These are phyloP conservation scores for Grammomys surdaster DNA, from an alignment of 2,113 vertebrate genomes.

Conservation along the genomic window DNA sequence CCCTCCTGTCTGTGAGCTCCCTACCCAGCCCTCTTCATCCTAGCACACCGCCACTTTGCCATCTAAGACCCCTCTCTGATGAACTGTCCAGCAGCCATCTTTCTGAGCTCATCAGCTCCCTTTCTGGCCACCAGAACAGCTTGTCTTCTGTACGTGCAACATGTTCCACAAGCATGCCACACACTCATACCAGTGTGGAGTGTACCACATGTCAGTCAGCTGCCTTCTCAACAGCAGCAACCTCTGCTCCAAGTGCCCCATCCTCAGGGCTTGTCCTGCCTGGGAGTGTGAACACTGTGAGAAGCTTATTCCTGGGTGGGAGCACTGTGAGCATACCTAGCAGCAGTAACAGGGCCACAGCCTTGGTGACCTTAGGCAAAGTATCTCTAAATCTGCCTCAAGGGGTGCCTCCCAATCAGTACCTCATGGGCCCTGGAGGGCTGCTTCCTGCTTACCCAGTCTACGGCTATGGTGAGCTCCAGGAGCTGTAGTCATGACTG, in stretches of 20 bases:
- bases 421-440: slow-evolving; percentile 98
- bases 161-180: slow-evolving; percentile 89
- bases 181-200: slow-evolving; percentile 88
- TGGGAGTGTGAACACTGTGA: slow-evolving; percentile 87
- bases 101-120: slow-evolving; percentile 92
- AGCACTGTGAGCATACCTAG: slow-evolving; percentile 89
- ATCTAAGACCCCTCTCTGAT: slow-evolving; percentile 87
- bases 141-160: slow-evolving; percentile 91
- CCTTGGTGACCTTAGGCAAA: slow-evolving; percentile 96
- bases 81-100: slow-evolving; percentile 91
- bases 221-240: slow-evolving; percentile 87
- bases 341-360: slow-evolving; percentile 88
- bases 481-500: slow-evolving; percentile 97
- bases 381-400: slow-evolving; percentile 96
- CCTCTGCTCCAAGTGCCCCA: slow-evolving; percentile 85
- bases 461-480: slow-evolving; percentile 98
- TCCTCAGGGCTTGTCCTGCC: slow-evolving; percentile 88
- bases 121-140: slow-evolving; percentile 90
- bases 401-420: slow-evolving; percentile 97
- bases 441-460: slow-evolving; percentile 98
- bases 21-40: slow-evolving; percentile 87
- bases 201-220: slow-evolving; percentile 69
- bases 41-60: slow-evolving; percentile 89
- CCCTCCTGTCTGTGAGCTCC: slow-evolving; percentile 86
- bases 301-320: slow-evolving; percentile 90